Percentiles rank a stretch among this genome's conserved stretches.
Evolutionary conservation across 2,888 invertebrate genomes (phyloP).

Genomic region (Meteorus cinctellus): DNA sequence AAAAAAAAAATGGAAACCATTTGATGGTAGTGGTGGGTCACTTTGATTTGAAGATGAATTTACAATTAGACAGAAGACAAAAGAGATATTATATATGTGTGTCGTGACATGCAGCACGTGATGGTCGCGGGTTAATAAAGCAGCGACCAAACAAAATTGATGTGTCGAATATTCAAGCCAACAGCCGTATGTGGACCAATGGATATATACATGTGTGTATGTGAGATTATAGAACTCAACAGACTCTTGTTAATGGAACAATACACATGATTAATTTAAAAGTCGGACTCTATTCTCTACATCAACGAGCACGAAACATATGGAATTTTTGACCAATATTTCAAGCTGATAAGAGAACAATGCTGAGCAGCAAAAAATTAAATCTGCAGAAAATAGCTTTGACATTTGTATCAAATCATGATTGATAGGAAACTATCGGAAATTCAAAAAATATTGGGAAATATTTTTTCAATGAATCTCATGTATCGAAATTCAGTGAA

Average conservation of each 20-base stretch:
- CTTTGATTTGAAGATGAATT: too few relatives aligned
- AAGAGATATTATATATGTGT: background rate
- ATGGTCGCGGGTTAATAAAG: constrained; percentile 35
- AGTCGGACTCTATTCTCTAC: constrained; percentile 40
- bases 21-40: background rate
- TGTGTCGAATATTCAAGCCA: constrained; percentile 39
- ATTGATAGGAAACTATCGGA: too few relatives aligned
- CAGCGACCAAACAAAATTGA: constrained; percentile 31
- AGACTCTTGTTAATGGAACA: constrained; percentile 30
- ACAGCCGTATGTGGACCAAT: constrained; percentile 3
- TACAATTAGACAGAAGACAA: too few relatives aligned
- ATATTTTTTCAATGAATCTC: too few relatives aligned
- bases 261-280: constrained; percentile 53
- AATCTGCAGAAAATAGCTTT: too few relatives aligned
- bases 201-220: background rate
- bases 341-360: too few relatives aligned
- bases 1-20: constrained; percentile 15
- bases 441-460: too few relatives aligned
- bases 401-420: too few relatives aligned
- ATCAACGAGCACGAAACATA: background rate
- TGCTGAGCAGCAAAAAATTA: too few relatives aligned
- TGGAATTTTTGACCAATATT: too few relatives aligned
- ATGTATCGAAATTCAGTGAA: too few relatives aligned
- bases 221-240: background rate
- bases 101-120: background rate